phyloP scores from a whole-genome alignment of 2,113 vertebrate genomes.

The Heterochromis multidens region DNA sequence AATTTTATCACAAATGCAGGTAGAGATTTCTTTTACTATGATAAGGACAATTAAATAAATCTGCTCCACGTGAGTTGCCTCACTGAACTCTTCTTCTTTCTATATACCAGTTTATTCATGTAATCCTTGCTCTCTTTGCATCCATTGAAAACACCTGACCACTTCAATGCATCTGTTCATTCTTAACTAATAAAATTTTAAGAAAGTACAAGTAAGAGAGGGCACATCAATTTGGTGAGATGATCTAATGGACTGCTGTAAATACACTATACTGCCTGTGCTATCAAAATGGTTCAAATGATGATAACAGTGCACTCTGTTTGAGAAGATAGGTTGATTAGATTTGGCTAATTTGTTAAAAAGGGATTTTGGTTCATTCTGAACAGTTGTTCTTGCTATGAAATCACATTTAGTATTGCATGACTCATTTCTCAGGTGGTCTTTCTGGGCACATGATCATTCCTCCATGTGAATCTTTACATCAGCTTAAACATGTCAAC shows the following conservation, averaged over 20 bases:
- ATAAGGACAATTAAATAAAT: background rate
- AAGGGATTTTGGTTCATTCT: background rate
- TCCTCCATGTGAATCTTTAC: background rate
- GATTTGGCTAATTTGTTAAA: constrained; percentile 10
- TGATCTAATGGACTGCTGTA: background rate
- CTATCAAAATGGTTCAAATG: background rate
- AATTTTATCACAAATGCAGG: background rate
- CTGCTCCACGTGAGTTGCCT: background rate
- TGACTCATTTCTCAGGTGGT: background rate
- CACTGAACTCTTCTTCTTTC: background rate
- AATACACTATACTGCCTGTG: background rate
- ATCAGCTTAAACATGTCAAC: background rate
- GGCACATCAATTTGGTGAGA: background rate
- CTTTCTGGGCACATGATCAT: background rate
- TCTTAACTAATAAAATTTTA: background rate
- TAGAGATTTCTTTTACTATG: background rate
- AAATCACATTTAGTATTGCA: background rate
- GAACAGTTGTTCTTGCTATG: background rate
- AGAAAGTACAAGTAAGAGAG: background rate
- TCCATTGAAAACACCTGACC: background rate
- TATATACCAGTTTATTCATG: background rate
- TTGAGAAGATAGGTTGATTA: background rate
- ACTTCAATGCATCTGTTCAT: constrained; percentile 9
- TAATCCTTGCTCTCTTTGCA: background rate
- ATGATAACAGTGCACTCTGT: background rate